Evolutionary conservation across 2,113 vertebrate genomes (phyloP), one percentile per base, ranked within the genome.

Genomic region (Otus sunia): DNA sequence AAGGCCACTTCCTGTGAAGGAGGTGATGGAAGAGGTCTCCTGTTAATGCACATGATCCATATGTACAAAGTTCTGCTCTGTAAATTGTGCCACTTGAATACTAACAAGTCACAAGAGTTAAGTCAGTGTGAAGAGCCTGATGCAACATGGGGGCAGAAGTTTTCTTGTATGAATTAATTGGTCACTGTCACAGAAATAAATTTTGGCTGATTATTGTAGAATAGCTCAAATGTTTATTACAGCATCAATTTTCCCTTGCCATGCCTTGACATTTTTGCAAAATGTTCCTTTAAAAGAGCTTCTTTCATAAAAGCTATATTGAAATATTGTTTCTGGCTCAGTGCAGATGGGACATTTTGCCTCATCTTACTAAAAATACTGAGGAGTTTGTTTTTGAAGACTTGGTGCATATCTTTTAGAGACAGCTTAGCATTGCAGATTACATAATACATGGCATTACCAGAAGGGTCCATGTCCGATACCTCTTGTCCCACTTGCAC

Each of bases 1-100:
- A 98, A 96, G 77, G 95, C 95, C 47, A 94, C 94, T 60, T 97
- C 95, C 97, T 97, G 96, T 20, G 19, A 79, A 92, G 82, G 69
- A 90, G 32, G 22, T 78, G 78, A 86, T 45, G 75, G 59, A 89
- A 96, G 43, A 95, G 34, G 26, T 83, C 23, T 88, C 15, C 11
- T 52, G 29, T 94, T 75, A 94, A 22, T 37, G 39, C 29, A 55
- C 0, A 12, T 62, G 58, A 69, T 91, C 30, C 10, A 9, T 4
- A 1, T 27, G 25, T 50, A 53, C 34, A 22, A 64, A 55, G 74
- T 56, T 71, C 37, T 85, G 62, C 74, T 82, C 50, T 92, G 78
- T 53, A 87, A 32, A 32, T 72, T 41, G 56, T 92, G 22, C 34
- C 41, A 45, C 45, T 72, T 73, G 62, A 82, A 69, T 67, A 23